Percentiles rank a stretch among this genome's conserved stretches.
Evolutionary conservation across 2,888 invertebrate species (phyloP).

Genomic region (Meiosimyza platycephala): DNA sequence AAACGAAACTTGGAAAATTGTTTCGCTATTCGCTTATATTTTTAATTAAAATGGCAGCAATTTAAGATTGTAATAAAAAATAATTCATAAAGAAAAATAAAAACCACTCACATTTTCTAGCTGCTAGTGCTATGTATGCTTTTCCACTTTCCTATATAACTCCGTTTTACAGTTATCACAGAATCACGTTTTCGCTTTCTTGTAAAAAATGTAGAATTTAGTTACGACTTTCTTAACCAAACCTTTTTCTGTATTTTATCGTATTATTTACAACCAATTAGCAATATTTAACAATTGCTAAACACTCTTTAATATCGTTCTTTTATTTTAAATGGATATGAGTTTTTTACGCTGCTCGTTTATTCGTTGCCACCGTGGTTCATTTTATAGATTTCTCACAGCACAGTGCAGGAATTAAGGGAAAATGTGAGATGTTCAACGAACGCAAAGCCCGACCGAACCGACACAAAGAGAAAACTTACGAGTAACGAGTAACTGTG

Average conservation of each 20-base stretch:
- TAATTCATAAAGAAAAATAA: background rate
- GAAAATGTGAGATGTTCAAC: background rate
- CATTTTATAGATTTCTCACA: constrained; percentile 25
- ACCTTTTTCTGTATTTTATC: too few species aligned
- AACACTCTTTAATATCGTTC: background rate
- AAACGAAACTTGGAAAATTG: too few species aligned
- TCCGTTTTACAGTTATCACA: constrained; percentile 23
- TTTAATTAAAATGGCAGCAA: background rate
- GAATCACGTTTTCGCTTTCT: constrained; percentile 17
- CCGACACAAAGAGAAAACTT: background rate
- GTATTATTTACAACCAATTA: too few species aligned
- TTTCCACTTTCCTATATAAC: constrained; percentile 14
- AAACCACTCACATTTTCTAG: constrained; percentile 26
- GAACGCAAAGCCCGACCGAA: constrained; percentile 8
- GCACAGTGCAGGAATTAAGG: constrained; percentile 22
- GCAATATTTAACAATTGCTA: background rate
- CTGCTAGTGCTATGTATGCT: constrained; percentile 1
- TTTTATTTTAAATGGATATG: constrained; percentile 6
- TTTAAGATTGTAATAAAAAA: background rate
- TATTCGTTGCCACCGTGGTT: constrained; percentile 31
- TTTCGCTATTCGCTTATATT: background rate
- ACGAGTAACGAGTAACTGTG: constrained; percentile 21
- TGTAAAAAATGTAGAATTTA: background rate
- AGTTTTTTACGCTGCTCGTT: background rate
- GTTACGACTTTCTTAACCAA: background rate